Conservation (phyloP, 2,113 vertebrate species). For the Nicator chloris region DNA sequence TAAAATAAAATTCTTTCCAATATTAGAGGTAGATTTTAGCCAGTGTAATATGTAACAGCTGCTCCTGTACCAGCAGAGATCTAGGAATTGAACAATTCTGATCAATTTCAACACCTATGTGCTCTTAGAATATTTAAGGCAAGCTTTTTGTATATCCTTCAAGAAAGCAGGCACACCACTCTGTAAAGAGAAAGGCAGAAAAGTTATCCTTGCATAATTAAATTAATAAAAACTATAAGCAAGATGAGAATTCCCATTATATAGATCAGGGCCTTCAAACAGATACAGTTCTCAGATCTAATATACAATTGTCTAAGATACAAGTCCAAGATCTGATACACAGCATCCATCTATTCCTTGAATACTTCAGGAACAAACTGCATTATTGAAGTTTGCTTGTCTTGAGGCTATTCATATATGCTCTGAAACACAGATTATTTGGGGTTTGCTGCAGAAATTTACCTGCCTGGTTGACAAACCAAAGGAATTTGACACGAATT, state of each 20-base stretch:
- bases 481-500: background rate
- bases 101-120: background rate
- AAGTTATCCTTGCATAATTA: background rate
- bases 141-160: conserved; percentile 84
- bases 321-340: background rate
- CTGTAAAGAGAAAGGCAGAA: conserved; percentile 68
- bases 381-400: background rate
- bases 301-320: background rate
- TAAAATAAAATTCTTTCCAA: background rate
- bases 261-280: background rate
- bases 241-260: background rate
- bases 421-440: background rate
- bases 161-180: conserved; percentile 86
- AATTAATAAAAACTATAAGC: background rate
- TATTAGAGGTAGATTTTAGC: conserved; percentile 42
- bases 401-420: background rate
- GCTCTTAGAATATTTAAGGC: conserved; percentile 71
- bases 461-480: background rate
- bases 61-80: background rate
- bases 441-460: background rate
- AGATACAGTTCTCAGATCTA: background rate
- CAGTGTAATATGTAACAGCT: background rate
- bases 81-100: background rate
- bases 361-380: background rate
- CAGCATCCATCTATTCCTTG: background rate